These are phyloP conservation scores for Napeogenes inachia DNA, from an alignment of 2,888 invertebrate species.

Conservation along the genomic window DNA sequence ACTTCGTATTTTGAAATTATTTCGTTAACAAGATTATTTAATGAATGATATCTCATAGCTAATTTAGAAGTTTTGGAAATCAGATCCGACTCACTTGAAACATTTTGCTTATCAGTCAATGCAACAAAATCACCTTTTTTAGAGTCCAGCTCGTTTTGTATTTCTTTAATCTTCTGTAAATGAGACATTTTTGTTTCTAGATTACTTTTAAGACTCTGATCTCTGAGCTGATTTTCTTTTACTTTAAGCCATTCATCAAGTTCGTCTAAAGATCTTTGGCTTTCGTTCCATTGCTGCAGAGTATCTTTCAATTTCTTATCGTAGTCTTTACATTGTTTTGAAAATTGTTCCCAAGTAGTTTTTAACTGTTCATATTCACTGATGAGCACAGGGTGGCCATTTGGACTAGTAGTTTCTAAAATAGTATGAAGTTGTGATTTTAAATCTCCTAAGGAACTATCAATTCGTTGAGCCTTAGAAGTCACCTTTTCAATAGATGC, in stretches of 20 bases:
- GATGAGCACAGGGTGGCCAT: slow-evolving; percentile 85
- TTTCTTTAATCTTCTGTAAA: slow-evolving; percentile 84
- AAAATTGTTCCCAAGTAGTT: slow-evolving; percentile 85
- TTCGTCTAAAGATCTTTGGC: slow-evolving; percentile 85
- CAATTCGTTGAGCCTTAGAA: slow-evolving; percentile 84
- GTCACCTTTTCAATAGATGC: slow-evolving; percentile 85
- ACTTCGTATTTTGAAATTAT: slow-evolving; percentile 88
- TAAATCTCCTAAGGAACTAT: slow-evolving; percentile 82
- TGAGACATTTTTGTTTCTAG: slow-evolving; percentile 89
- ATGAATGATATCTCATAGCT: slow-evolving; percentile 87
- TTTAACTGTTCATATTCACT: slow-evolving; percentile 86
- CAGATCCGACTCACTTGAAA: slow-evolving; percentile 86
- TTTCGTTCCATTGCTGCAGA: slow-evolving; percentile 88
- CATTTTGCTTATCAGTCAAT: slow-evolving; percentile 81
- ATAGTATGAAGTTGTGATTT: slow-evolving; percentile 84
- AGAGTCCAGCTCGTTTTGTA: slow-evolving; percentile 83
- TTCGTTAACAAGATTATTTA: slow-evolving; percentile 90
- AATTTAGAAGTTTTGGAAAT: slow-evolving; percentile 85
- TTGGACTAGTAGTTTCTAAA: slow-evolving; percentile 85
- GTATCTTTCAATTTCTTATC: slow-evolving; percentile 85
- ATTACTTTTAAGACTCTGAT: slow-evolving; percentile 91
- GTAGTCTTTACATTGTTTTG: slow-evolving; percentile 82
- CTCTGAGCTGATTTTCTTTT: slow-evolving; percentile 90
- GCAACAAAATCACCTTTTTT: slow-evolving; percentile 83
- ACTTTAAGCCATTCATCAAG: slow-evolving; percentile 91